Evolutionary conservation across 2,888 invertebrate genomes (phyloP).

Genomic region (Heteromyza rotundicornis): DNA sequence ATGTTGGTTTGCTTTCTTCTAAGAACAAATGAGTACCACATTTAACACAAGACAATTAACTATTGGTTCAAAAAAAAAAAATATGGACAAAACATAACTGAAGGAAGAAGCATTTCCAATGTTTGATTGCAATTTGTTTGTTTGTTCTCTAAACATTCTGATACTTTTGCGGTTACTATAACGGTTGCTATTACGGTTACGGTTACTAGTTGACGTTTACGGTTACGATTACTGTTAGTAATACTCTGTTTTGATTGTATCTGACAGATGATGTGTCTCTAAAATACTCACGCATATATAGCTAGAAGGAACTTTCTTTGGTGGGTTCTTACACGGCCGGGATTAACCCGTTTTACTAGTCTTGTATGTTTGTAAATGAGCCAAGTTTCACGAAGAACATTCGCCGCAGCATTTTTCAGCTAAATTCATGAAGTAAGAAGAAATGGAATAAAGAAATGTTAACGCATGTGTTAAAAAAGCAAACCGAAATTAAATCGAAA

Average conservation of each 20-base stretch:
- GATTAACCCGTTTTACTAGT: conserved; percentile 95
- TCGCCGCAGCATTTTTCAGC: conserved; percentile 99
- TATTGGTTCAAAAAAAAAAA: too few species aligned
- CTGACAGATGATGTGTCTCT: conserved; percentile 35
- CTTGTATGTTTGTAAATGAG: conserved; percentile 99
- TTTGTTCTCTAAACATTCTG: too few species aligned
- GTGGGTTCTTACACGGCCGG: conserved; percentile 94
- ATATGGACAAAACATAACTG: too few species aligned
- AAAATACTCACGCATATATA: conserved; percentile 88
- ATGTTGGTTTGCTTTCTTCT: too few species aligned
- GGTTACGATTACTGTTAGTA: conserved; percentile 5
- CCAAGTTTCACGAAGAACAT: conserved; percentile 99
- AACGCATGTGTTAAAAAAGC: conserved; percentile 24
- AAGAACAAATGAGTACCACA: too few species aligned
- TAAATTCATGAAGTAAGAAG: conserved; percentile 65
- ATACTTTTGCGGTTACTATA: too few species aligned
- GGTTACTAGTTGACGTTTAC: too few species aligned
- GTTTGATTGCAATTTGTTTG: neutral
- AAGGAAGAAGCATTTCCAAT: too few species aligned
- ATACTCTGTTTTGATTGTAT: neutral
- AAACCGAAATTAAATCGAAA: neutral
- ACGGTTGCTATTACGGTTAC: neutral
- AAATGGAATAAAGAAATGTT: conserved; percentile 56
- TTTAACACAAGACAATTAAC: too few species aligned
- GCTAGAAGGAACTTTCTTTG: conserved; percentile 99